Conservation (phyloP, 2,113 vertebrate genomes). For the Aspiorhynchus laticeps region DNA sequence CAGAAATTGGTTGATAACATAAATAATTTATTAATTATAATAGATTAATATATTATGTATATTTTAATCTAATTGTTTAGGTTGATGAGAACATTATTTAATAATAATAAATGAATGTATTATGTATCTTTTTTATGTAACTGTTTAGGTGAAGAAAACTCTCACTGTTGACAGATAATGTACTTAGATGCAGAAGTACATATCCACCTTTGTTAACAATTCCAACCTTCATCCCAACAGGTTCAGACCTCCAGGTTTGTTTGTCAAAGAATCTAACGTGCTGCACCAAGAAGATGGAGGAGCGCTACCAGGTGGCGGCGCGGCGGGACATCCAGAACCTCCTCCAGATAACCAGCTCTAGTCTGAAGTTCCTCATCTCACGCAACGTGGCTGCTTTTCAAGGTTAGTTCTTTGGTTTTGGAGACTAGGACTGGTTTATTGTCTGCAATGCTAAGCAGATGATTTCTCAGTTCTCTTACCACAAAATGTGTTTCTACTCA, state of each 20-base stretch:
- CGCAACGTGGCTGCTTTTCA: slow-evolving; percentile 85
- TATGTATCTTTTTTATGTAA: too few species aligned
- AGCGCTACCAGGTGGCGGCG: slow-evolving; percentile 81
- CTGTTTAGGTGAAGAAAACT: too few species aligned
- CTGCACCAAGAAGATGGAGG: slow-evolving; percentile 89
- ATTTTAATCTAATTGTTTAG: too few species aligned
- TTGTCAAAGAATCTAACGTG: slow-evolving; percentile 79
- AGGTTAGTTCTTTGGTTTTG: slow-evolving; percentile 72
- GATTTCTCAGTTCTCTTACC: neutral
- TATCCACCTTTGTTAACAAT: neutral
- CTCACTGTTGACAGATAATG: too few species aligned
- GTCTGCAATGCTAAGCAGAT: neutral
- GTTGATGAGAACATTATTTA: too few species aligned
- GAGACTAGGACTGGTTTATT: neutral
- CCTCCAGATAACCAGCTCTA: slow-evolving; percentile 81
- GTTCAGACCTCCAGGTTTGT: slow-evolving; percentile 86
- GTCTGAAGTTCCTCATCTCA: slow-evolving; percentile 82
- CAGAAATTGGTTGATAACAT: too few species aligned
- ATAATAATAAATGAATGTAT: too few species aligned
- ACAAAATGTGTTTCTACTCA: neutral
- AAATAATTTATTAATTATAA: too few species aligned
- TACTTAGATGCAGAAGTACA: too few species aligned
- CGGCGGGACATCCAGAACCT: slow-evolving; percentile 82
- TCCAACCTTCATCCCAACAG: slow-evolving; percentile 61
- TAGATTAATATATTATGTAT: too few species aligned